Evolutionary conservation across 2,888 invertebrate genomes (phyloP), one percentile per base, ranked within the genome.

Genomic region (Physocephala rufipes): DNA sequence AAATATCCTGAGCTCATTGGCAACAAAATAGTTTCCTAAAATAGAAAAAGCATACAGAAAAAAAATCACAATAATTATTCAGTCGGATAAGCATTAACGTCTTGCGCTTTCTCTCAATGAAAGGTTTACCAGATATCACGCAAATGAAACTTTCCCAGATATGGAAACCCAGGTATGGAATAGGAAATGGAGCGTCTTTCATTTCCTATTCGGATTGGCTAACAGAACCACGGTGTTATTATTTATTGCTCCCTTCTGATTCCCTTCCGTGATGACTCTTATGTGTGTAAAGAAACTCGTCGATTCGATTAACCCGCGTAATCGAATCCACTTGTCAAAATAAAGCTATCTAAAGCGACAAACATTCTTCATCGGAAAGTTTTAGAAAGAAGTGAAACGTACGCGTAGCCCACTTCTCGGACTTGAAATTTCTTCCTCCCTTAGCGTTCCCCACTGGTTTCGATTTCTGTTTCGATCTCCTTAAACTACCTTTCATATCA

Each of bases 131-230:
- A 55, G 13, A 55, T 7, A 7, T 19, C 2, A 26, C 2, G n/a
- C n/a, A n/a, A n/a, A n/a, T 28, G 24, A 24, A 2, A 21, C 3
- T 15, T 24, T 30, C 16, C n/a, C 30, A 1, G 81, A 79, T 75
- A 86, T 86, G 86, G 86, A 86, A 82, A 83, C 82, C 74, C 83
- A n/a, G n/a, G n/a, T n/a, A n/a, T n/a, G n/a, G n/a, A n/a, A n/a
- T n/a, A n/a, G n/a, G n/a, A n/a, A n/a, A 82, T 73, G 82, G 82
- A 78, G 81, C 82, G 75, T 86, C 83, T 78, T 82, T 85, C 73
- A 80, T 86, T 75, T 84, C 86, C 79, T 86, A 86, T 76, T 82
- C 85, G 76, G 86, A 86, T 78, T 86, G 86, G 86, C 84, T 86
- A 74, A 81, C 82, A 73, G 86, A 86, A 74, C 81, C 84, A 81